These are phyloP conservation scores for Tragopan temminckii DNA, from an alignment of 2,797 vertebrate genomes.

Conservation along the genomic window DNA sequence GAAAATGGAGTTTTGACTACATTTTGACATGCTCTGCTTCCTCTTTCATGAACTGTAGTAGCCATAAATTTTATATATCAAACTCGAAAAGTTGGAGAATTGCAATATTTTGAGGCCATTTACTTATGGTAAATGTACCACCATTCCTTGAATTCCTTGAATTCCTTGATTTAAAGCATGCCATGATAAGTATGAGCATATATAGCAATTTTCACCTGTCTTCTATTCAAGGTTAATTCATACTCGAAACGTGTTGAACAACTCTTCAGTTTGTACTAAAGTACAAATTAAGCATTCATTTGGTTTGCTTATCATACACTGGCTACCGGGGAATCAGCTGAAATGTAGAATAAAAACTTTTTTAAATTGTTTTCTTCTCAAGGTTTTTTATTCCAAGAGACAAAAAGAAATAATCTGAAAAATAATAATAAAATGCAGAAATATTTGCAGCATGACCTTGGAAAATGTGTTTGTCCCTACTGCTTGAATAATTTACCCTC, in stretches of 20 bases:
- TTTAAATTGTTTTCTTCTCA: not conserved
- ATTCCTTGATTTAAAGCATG: conserved; percentile 20
- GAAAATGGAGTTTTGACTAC: not conserved
- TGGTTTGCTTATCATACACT: conserved; percentile 48
- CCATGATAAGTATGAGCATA: not conserved
- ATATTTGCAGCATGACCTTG: not conserved
- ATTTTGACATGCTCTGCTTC: not conserved
- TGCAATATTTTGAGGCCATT: not conserved
- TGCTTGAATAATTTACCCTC: not conserved
- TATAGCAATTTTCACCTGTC: conserved; percentile 22
- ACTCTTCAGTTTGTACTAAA: conserved; percentile 60
- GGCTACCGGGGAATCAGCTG: conserved; percentile 40
- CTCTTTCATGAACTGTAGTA: not conserved
- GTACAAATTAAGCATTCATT: conserved; percentile 62
- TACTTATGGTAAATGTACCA: not conserved
- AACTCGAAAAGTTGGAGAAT: not conserved
- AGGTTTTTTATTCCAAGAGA: not conserved
- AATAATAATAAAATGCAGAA: not conserved
- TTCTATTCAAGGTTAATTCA: conserved; percentile 43
- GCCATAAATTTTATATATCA: not conserved
- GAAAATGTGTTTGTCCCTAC: conserved; percentile 16
- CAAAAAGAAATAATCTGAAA: not conserved
- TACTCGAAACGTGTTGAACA: conserved; percentile 34
- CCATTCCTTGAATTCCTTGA: conserved; percentile 13
- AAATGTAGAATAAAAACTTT: conserved; percentile 40